These are phyloP conservation scores for Spea hammondii DNA, from an alignment of 2,797 vertebrate species.

Conservation along the genomic window DNA sequence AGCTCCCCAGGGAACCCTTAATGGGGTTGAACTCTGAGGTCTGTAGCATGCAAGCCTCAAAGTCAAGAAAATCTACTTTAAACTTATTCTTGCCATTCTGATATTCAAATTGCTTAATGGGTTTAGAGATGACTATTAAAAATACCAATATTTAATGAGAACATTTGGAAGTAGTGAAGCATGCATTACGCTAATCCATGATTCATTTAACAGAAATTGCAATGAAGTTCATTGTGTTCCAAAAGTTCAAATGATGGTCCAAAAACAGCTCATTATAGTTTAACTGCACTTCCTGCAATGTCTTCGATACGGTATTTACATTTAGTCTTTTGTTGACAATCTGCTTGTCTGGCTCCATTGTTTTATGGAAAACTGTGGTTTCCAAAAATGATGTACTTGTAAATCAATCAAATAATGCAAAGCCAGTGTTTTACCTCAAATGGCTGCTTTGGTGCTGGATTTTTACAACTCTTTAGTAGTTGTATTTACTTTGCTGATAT, in stretches of 20 bases:
- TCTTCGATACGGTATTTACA: constrained; percentile 29
- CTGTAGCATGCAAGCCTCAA: neutral
- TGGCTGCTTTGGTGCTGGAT: constrained; percentile 15
- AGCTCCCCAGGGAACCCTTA: neutral
- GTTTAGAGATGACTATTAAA: neutral
- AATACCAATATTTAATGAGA: neutral
- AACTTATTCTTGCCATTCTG: neutral
- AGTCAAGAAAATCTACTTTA: too few relatives aligned
- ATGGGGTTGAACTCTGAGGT: neutral
- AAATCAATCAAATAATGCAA: constrained; percentile 42
- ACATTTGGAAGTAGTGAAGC: constrained; percentile 10
- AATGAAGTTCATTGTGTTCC: constrained; percentile 18
- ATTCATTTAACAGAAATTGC: constrained; percentile 30
- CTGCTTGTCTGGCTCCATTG: constrained; percentile 36
- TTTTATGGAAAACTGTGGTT: constrained; percentile 42
- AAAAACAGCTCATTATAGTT: constrained; percentile 7
- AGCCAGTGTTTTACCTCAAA: constrained; percentile 32
- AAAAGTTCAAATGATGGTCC: constrained; percentile 17
- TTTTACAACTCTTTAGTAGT: neutral
- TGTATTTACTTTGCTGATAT: neutral
- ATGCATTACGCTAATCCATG: constrained; percentile 4
- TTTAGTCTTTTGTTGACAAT: constrained; percentile 39
- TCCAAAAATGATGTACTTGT: constrained; percentile 33
- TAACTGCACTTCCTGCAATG: constrained; percentile 21
- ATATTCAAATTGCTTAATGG: neutral